Conservation (phyloP, 1,140 invertebrate genomes). For the Chrysomallon squamiferum region DNA sequence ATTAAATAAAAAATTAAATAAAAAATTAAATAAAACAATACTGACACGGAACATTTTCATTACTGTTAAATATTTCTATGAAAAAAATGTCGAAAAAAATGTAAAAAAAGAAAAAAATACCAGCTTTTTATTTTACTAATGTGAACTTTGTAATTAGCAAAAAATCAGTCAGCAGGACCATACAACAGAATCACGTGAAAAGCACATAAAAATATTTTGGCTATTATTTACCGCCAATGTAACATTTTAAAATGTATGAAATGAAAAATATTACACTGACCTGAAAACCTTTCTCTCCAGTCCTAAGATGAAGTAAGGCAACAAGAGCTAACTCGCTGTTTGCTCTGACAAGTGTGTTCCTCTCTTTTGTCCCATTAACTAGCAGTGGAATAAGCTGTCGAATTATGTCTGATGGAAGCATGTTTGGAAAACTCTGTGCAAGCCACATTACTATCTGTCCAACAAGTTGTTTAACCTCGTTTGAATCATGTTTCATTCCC, state of each 20-base stretch:
- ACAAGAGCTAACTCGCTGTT: constrained; percentile 92
- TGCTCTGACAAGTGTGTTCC: constrained; percentile 92
- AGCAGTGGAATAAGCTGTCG: constrained; percentile 85
- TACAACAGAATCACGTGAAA: too few species aligned
- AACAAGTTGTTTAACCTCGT: constrained; percentile 93
- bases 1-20: neutral
- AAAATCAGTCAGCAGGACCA: too few species aligned
- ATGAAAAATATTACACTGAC: too few species aligned
- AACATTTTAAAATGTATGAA: too few species aligned
- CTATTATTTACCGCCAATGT: too few species aligned
- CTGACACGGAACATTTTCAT: neutral
- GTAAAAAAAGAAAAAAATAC: too few species aligned
- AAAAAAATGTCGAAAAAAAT: too few species aligned
- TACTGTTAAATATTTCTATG: too few species aligned
- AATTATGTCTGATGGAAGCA: constrained; percentile 65
- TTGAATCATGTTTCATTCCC: constrained; percentile 92
- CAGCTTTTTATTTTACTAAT: too few species aligned
- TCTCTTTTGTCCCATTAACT: constrained; percentile 97
- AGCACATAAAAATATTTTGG: too few species aligned
- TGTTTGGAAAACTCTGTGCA: constrained; percentile 4
- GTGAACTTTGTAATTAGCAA: too few species aligned
- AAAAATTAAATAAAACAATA: neutral
- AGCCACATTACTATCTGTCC: constrained; percentile 79
- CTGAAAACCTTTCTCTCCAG: constrained; percentile 78
- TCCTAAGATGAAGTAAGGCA: constrained; percentile 79